Conservation (phyloP, 2,888 invertebrate genomes). For the Cremastobaeus sp. region DNA sequence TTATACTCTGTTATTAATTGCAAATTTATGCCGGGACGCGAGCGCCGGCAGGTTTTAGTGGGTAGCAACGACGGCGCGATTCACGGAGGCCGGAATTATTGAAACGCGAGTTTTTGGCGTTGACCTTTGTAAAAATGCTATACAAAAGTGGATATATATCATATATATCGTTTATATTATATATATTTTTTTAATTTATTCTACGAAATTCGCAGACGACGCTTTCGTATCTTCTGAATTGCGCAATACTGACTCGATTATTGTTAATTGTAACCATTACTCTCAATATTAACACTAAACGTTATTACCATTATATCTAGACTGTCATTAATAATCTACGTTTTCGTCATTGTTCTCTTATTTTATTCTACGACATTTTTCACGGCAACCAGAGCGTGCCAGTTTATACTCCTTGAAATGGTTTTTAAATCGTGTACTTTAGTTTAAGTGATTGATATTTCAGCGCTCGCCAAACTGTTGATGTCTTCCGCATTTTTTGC, state of each 20-base stretch:
- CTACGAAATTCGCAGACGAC: too few relatives aligned
- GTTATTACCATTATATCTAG: conserved; percentile 2
- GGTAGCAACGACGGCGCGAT: conserved; percentile 71
- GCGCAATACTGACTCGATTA: background rate
- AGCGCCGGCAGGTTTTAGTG: conserved; percentile 65
- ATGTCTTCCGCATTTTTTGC: conserved; percentile 25
- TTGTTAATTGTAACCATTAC: background rate
- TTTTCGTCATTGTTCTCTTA: conserved; percentile 12
- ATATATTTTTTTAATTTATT: background rate
- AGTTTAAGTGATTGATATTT: conserved; percentile 16
- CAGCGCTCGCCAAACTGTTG: conserved; percentile 1
- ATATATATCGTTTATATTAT: background rate
- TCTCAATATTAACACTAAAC: background rate
- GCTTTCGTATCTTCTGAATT: too few relatives aligned
- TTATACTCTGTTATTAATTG: conserved; percentile 75
- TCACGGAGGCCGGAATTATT: conserved; percentile 66
- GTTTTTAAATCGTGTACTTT: conserved; percentile 29
- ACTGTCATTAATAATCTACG: conserved; percentile 6
- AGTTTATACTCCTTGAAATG: conserved; percentile 40
- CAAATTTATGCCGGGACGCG: conserved; percentile 69
- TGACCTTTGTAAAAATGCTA: background rate
- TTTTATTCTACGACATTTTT: conserved; percentile 26
- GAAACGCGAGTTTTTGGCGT: conserved; percentile 6
- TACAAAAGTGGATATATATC: background rate
- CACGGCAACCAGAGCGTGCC: conserved; percentile 36